Evolutionary conservation across 2,113 vertebrate genomes (phyloP), one percentile per base, ranked within the genome.

Genomic region (Hemicordylus capensis): DNA sequence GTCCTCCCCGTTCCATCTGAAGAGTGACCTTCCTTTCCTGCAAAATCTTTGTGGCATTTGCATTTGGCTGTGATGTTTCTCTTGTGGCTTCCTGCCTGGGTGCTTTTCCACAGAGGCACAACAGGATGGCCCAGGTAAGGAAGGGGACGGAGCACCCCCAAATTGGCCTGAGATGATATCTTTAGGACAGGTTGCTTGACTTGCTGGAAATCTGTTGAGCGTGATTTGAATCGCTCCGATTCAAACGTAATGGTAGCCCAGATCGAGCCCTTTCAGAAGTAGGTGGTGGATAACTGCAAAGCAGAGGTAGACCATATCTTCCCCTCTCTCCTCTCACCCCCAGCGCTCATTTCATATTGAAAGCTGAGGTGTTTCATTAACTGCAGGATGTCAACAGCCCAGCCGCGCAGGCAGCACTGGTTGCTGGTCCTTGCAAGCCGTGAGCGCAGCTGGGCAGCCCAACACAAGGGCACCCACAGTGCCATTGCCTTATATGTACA

Each of bases 281-380:
- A 20, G n/a, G 28, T 34, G 39, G 22, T 7, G 26, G 9, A 24
- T 9, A 34, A 59, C 51, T n/a, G n/a, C n/a, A n/a, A n/a, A n/a
- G n/a, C 58, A 24, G 26, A 48, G 3, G 70, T 14, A 56, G 28
- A 12, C 5, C 42, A 44, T 22, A 34, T 46, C 42, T 34, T 11
- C 28, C 4, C 39, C 58, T 5, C 19, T 4, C 28, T 1, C 31
- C 31, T 1, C 0, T 31, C 5, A 11, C 20, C 14, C 26, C 26
- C 17, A 26, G 31, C 8, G 26, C 58, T 46, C 10, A 3, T 67
- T n/a, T 81, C 8, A 8, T 6, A 19, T 34, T 19, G 1, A 10
- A 34, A 2, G 7, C 63, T 69, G 89, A 91, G 93, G 90, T 90
- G 91, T 93, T 94, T 92, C 87, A 84, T 93, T 88, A 94, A 74